phyloP scores from a whole-genome alignment of 1,140 invertebrate species.

The Thaumatotibia leucotreta region DNA sequence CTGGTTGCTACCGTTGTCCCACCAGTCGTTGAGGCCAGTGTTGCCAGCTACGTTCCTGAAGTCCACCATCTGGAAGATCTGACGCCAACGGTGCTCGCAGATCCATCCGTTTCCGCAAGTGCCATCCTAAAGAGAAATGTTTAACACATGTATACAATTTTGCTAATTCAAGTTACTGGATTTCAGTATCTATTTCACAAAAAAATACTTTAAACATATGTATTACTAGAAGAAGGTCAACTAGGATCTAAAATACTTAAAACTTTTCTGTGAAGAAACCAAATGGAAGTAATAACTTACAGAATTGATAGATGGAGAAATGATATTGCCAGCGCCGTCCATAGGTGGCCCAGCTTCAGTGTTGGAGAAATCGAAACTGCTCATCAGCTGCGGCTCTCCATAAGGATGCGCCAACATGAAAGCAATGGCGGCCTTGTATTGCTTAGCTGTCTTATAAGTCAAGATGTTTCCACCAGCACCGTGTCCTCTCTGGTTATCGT shows the following conservation, averaged over 20 bases:
- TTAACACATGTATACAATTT: no score
- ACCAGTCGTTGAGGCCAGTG: conserved; percentile 78
- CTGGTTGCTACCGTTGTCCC: conserved; percentile 81
- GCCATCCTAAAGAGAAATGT: conserved; percentile 53
- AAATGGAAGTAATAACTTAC: conserved; percentile 14
- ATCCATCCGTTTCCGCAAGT: conserved; percentile 86
- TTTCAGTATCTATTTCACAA: background rate
- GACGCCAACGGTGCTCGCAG: conserved; percentile 89
- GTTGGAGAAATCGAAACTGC: conserved; percentile 78
- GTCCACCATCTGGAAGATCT: conserved; percentile 85
- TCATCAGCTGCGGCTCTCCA: conserved; percentile 83
- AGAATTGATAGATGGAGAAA: conserved; percentile 72
- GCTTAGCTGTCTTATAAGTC: conserved; percentile 77
- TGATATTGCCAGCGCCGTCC: conserved; percentile 76
- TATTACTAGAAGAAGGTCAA: no score
- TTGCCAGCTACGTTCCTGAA: conserved; percentile 80
- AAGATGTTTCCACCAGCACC: conserved; percentile 67
- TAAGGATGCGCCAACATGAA: conserved; percentile 89
- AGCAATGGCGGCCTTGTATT: conserved; percentile 84
- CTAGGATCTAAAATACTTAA: background rate
- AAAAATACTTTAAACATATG: background rate
- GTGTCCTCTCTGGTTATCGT: conserved; percentile 79
- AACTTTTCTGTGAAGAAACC: background rate
- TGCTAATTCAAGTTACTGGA: no score
- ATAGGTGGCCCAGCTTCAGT: conserved; percentile 77